phyloP scores from a whole-genome alignment of 2,888 invertebrate species.

The Tinea semifulvella region DNA sequence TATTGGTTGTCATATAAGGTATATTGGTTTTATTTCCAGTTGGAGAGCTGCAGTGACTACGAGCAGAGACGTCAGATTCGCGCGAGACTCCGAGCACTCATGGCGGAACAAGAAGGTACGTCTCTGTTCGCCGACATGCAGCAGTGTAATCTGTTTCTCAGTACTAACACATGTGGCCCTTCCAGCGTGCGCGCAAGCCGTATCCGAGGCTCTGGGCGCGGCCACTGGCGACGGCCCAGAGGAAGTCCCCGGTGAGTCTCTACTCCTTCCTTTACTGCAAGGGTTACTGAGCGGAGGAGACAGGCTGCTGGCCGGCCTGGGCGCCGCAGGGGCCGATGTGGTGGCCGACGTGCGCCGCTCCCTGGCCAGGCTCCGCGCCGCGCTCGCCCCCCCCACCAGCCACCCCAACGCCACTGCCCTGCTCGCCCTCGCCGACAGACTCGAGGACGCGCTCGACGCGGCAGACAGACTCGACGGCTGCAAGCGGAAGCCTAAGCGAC shows the following conservation, averaged over 20 bases:
- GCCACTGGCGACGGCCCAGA: conserved; percentile 30
- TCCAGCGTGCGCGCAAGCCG: conserved; percentile 54
- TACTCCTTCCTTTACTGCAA: conserved; percentile 74
- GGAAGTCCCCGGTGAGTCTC: conserved; percentile 75
- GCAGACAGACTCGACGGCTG: conserved; percentile 48
- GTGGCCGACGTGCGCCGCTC: conserved; percentile 82
- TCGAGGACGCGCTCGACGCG: conserved; percentile 67
- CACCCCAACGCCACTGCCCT: conserved; percentile 68
- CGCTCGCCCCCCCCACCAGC: conserved; percentile 65
- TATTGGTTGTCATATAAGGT: too few species aligned
- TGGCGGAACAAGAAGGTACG: conserved; percentile 89
- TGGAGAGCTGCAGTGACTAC: conserved; percentile 87
- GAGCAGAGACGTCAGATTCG: conserved; percentile 85
- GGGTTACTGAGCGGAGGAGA: conserved; percentile 66
- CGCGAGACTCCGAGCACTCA: conserved; percentile 81
- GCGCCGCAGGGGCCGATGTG: conserved; percentile 68
- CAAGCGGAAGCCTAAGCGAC: conserved; percentile 59
- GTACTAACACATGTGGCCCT: conserved; percentile 10
- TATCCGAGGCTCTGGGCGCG: conserved; percentile 52
- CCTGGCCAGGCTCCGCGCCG: conserved; percentile 76
- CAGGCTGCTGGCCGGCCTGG: conserved; percentile 48
- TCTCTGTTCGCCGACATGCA: not conserved
- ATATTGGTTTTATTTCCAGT: conserved; percentile 62
- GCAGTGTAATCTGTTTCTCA: not conserved
- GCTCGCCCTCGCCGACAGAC: conserved; percentile 73